Evolutionary conservation across 2,797 vertebrate species (phyloP), one percentile per base, ranked within the genome.

Genomic region (Rhabdomys pumilio): DNA sequence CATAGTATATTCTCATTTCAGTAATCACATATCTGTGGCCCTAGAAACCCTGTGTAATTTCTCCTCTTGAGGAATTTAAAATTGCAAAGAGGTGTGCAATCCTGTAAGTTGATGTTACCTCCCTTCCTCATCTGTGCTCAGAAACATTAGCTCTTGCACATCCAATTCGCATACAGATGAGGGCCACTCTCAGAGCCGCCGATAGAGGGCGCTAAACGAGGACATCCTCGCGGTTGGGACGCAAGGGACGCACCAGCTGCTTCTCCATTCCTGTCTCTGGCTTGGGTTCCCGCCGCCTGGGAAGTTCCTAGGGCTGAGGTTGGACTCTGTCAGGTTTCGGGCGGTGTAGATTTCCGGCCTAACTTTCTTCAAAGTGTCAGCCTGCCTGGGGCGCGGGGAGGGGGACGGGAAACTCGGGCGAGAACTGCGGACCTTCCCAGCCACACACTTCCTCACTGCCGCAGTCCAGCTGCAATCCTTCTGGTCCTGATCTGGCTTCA

Each of bases 351-450:
- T 92, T 98, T 92, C 91, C 67, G 75, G 63, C 55, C 83, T 57
- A 90, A 84, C 89, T 97, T 95, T 97, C 75, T 59, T 95, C 34
- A 6, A 69, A 84, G 59, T 93, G 69, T 96, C 92, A 11, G 61
- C 41, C 59, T 34, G 86, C 34, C 44, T 53, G 24, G 17, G 34
- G 69, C 69, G 7, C 69, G 17, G 69, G 19, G 77, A 59, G 61
- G 44, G 6, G 47, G 89, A 87, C 47, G 94, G 96, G 81, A 97
- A 97, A 95, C 88, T 89, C 84, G 3, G 86, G 73, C 73, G 29
- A 94, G 95, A 98, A 85, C 73, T 0, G 22, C 17, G 95, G 95
- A 96, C 90, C 98, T 98, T 95, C 97, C 96, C 96, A 89, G 91
- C 59, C 75, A 7, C 92, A 72, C 19, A 86, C 94, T 95, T 97